phyloP scores from a whole-genome alignment of 2,888 invertebrate genomes.

The Osedax frankpressi region DNA sequence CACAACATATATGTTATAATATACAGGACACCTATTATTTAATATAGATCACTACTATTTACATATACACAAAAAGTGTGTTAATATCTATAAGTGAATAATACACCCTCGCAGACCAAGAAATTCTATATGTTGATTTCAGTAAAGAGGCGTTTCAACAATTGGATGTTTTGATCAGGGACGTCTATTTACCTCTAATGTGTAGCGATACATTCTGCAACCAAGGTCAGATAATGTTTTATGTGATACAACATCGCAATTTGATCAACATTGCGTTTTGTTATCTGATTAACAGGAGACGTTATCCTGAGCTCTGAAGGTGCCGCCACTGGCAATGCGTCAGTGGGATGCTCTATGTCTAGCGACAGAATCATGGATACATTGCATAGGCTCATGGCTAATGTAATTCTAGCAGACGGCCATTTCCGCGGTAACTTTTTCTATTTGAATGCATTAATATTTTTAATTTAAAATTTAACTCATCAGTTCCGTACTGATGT shows the following conservation, averaged over 20 bases:
- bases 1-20: too few species aligned
- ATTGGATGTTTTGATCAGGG: slow-evolving; percentile 38
- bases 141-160: slow-evolving; percentile 38
- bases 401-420: slow-evolving; percentile 42
- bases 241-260: too few species aligned
- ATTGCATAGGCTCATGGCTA: slow-evolving; percentile 43
- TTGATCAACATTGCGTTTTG: too few species aligned
- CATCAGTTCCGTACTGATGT: too few species aligned
- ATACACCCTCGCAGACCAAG: too few species aligned
- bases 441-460: too few species aligned
- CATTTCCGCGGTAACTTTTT: slow-evolving; percentile 25
- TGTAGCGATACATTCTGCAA: slow-evolving; percentile 27
- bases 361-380: slow-evolving; percentile 33
- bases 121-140: slow-evolving; percentile 43
- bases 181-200: slow-evolving; percentile 44
- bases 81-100: too few species aligned
- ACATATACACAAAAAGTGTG: too few species aligned
- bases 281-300: background rate
- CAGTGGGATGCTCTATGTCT: background rate
- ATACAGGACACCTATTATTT: too few species aligned
- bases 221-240: too few species aligned
- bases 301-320: background rate
- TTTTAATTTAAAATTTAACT: too few species aligned
- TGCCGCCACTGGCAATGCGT: background rate
- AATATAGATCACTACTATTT: too few species aligned